These are phyloP conservation scores for Elanoides forficatus DNA, from an alignment of 2,113 vertebrate species.

Conservation along the genomic window DNA sequence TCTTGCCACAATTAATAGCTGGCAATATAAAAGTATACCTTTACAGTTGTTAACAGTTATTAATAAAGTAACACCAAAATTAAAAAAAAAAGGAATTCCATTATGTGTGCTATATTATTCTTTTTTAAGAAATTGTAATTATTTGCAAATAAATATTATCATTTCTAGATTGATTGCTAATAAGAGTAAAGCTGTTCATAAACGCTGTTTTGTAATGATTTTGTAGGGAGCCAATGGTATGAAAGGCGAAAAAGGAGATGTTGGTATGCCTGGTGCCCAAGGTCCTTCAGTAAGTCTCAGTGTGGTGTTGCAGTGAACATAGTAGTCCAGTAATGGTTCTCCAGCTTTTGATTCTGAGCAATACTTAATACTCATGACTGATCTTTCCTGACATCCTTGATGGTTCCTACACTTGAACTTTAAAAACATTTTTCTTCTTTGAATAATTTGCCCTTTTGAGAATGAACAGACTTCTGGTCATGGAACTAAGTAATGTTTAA, in stretches of 20 bases:
- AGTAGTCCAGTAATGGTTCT: background rate
- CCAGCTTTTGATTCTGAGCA: background rate
- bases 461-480: background rate
- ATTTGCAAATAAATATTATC: background rate
- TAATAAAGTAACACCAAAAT: background rate
- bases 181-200: background rate
- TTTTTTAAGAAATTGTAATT: background rate
- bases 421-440: background rate
- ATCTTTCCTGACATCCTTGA: background rate
- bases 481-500: background rate
- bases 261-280: slow-evolving; percentile 87
- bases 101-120: background rate
- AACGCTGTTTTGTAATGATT: background rate
- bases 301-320: background rate
- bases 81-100: background rate
- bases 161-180: background rate
- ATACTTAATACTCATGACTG: background rate
- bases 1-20: background rate
- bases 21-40: background rate
- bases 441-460: background rate
- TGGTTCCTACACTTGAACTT: background rate
- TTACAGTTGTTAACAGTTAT: background rate
- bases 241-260: slow-evolving; percentile 93
- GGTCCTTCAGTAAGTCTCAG: slow-evolving; percentile 90
- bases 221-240: slow-evolving; percentile 87